phyloP scores from a whole-genome alignment of 2,888 invertebrate species.

The Eupeodes luniger region DNA sequence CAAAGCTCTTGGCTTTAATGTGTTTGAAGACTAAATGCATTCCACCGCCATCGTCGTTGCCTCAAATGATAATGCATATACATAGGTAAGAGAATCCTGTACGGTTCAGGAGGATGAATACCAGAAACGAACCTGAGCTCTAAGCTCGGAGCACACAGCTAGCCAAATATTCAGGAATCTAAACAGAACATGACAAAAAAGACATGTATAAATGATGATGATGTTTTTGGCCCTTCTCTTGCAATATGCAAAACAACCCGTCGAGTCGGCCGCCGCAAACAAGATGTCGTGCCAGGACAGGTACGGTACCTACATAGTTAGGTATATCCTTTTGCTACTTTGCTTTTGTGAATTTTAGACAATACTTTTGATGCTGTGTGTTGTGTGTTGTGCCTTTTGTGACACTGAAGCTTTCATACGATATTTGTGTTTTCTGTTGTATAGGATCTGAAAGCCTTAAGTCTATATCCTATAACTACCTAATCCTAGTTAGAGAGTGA shows the following conservation, averaged over 20 bases:
- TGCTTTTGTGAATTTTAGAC: conserved; percentile 50
- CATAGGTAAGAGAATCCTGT: background rate
- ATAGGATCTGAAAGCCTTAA: conserved; percentile 1
- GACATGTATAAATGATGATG: conserved; percentile 32
- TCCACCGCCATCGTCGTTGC: conserved; percentile 23
- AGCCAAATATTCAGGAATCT: conserved; percentile 45
- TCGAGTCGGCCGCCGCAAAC: conserved; percentile 15
- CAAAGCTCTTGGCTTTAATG: conserved; percentile 11
- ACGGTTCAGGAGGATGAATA: background rate
- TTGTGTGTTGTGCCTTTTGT: too few species aligned
- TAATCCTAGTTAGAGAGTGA: too few species aligned
- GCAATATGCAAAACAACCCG: background rate
- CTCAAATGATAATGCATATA: conserved; percentile 33
- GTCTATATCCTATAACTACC: background rate
- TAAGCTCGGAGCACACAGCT: background rate
- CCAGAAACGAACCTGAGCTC: background rate
- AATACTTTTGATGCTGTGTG: conserved; percentile 10
- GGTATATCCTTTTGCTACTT: background rate
- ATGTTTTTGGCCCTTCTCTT: conserved; percentile 14
- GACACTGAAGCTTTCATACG: too few species aligned
- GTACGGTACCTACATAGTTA: too few species aligned
- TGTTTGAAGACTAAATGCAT: conserved; percentile 33
- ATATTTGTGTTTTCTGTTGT: too few species aligned
- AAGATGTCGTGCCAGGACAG: conserved; percentile 16
- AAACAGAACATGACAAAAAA: conserved; percentile 42